Base-by-base conservation (phyloP, 2,888 invertebrate species). In the Clepsis dumicolana region DNA sequence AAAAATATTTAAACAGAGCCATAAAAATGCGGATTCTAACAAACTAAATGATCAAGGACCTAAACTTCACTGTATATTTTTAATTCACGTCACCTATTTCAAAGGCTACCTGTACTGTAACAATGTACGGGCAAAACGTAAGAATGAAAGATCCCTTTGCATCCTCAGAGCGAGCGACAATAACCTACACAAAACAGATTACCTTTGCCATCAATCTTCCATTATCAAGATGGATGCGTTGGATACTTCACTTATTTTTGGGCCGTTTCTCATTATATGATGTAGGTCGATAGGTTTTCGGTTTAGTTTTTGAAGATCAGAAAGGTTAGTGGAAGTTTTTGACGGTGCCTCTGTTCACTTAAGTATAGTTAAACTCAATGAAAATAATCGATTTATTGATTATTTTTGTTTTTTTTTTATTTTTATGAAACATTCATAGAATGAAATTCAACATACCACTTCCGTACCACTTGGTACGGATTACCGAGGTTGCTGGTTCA, bases 181-280 rank as follows among this genome's bases (percentile, higher is more conserved):
- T 59, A 41, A 18, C 35, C 32, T 24, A 21, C 38, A 38, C 41
- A 60, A 65, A 53, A 41, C 16, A 52, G 59, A 65, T 65, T 59
- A 44, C 60, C 41, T 29, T 18, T 10, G 21, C 29, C 65, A 65
- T 65, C 65, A 65, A 65, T 65, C 65, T 60, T 65, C 41, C 24
- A 24, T 57, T 57, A 57, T 57, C 52, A 41, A 60, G 41, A 52
- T 29, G 41, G 52, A 60, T 50, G 29, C 24, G n/a, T 53, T 38
- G 50, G 52, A 29, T 60, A n/a, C 52, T 24, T 50, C 52, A 41
- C 50, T 48, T 48, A 21, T 48, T 48, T 44, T 48, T 21, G 21
- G 48, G 48, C 5, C 48, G 48, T 48, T 48, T 21, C 12, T 48
- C 21, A 4, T 48, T 12, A 4, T 48, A 10, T 48, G 48, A 48